phyloP scores from a whole-genome alignment of 2,888 invertebrate genomes.

The Eurytoma californica region DNA sequence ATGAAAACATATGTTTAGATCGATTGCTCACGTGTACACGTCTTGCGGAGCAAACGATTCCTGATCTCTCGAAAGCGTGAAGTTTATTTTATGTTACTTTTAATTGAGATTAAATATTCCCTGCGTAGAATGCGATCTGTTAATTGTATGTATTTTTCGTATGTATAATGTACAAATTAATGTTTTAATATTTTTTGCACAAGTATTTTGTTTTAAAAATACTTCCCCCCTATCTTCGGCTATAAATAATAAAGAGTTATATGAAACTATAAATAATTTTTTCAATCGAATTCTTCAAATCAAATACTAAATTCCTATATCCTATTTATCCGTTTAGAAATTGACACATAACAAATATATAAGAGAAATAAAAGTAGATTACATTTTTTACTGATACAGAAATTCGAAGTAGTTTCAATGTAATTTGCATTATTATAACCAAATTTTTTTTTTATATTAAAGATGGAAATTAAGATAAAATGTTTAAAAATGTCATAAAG shows the following conservation, averaged over 20 bases:
- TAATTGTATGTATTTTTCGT: conserved; percentile 62
- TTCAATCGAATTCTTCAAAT: not conserved
- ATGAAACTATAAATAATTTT: conserved; percentile 31
- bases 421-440: too few relatives aligned
- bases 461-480: too few relatives aligned
- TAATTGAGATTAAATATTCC: conserved; percentile 60
- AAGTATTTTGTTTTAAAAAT: conserved; percentile 75
- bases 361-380: too few relatives aligned
- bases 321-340: too few relatives aligned
- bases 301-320: too few relatives aligned
- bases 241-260: conserved; percentile 48
- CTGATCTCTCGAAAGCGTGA: conserved; percentile 70
- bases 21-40: conserved; percentile 34
- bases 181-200: conserved; percentile 68
- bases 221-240: conserved; percentile 61
- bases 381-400: too few relatives aligned
- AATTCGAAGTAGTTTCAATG: too few relatives aligned
- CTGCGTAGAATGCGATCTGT: conserved; percentile 60
- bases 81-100: conserved; percentile 69
- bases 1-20: conserved; percentile 33
- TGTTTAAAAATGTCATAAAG: too few relatives aligned
- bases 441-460: too few relatives aligned
- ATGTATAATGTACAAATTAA: conserved; percentile 69
- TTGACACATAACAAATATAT: too few relatives aligned
- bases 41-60: conserved; percentile 56